phyloP scores from a whole-genome alignment of 2,113 vertebrate genomes.

The Balaeniceps rex region DNA sequence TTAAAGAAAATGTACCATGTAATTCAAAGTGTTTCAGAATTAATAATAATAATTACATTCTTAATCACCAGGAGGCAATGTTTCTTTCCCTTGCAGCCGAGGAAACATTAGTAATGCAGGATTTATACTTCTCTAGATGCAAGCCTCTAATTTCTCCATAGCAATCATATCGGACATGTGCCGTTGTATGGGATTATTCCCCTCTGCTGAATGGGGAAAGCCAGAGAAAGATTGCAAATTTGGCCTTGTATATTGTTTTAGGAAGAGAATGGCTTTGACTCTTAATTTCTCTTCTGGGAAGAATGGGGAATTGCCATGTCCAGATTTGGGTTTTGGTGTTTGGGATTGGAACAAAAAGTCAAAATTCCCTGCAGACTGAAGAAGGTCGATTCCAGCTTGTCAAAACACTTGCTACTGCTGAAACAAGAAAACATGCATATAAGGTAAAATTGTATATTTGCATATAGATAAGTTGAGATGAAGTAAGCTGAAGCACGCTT shows the following conservation, averaged over 20 bases:
- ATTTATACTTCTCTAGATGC: neutral
- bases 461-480: neutral
- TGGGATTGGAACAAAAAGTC: neutral
- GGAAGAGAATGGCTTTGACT: neutral
- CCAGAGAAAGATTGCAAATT: neutral
- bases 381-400: neutral
- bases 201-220: neutral
- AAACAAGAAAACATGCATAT: neutral
- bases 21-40: slow-evolving; percentile 21
- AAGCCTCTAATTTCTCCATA: neutral
- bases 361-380: neutral
- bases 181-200: neutral
- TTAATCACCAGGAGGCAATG: slow-evolving; percentile 57
- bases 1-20: neutral
- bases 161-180: neutral
- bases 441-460: neutral
- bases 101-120: neutral
- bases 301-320: neutral
- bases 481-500: neutral
- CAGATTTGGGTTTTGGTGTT: neutral
- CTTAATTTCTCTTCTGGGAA: neutral
- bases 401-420: neutral
- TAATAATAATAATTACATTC: slow-evolving; percentile 35
- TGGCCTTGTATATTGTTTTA: neutral
- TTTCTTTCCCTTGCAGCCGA: slow-evolving; percentile 1